Percentiles rank a stretch among this genome's conserved stretches.
Conservation (phyloP, 2,797 vertebrate species). For the Toxotes lorentzi region DNA sequence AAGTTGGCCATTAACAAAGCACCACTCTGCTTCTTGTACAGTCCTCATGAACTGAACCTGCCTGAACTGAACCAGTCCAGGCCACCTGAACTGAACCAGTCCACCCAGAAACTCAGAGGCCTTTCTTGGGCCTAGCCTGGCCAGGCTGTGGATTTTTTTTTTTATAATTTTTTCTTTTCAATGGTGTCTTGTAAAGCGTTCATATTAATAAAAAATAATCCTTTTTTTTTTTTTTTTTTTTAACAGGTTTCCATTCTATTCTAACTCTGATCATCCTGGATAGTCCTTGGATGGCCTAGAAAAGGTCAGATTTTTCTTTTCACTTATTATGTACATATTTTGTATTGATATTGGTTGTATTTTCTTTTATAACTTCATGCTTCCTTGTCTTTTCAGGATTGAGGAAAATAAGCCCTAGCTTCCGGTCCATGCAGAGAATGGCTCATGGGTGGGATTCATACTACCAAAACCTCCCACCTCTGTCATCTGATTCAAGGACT, state of each 20-base stretch:
- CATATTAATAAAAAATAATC: slow-evolving; percentile 15
- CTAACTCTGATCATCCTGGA: slow-evolving; percentile 30
- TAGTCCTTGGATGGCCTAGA: slow-evolving; percentile 24
- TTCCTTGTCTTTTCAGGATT: slow-evolving; percentile 72
- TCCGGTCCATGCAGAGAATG: slow-evolving; percentile 71
- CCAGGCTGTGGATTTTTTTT: neutral
- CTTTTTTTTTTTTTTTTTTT: neutral
- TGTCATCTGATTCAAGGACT: slow-evolving; percentile 68
- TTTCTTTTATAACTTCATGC: slow-evolving; percentile 20
- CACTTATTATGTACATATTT: neutral
- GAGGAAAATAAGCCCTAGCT: slow-evolving; percentile 31
- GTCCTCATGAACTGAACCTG: too few relatives aligned
- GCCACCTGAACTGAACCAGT: too few relatives aligned
- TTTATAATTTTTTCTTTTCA: too few relatives aligned
- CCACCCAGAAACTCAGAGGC: neutral
- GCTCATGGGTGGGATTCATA: slow-evolving; percentile 82
- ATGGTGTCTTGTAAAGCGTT: neutral
- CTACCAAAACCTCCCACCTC: slow-evolving; percentile 63
- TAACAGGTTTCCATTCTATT: slow-evolving; percentile 56
- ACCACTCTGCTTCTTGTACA: too few relatives aligned
- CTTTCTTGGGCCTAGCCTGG: too few relatives aligned
- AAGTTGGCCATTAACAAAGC: neutral
- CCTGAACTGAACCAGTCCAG: too few relatives aligned
- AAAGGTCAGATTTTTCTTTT: slow-evolving; percentile 56
- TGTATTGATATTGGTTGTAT: slow-evolving; percentile 9